Evolutionary conservation across 2,888 invertebrate species (phyloP).

Genomic region (Nymphalis polychloros): DNA sequence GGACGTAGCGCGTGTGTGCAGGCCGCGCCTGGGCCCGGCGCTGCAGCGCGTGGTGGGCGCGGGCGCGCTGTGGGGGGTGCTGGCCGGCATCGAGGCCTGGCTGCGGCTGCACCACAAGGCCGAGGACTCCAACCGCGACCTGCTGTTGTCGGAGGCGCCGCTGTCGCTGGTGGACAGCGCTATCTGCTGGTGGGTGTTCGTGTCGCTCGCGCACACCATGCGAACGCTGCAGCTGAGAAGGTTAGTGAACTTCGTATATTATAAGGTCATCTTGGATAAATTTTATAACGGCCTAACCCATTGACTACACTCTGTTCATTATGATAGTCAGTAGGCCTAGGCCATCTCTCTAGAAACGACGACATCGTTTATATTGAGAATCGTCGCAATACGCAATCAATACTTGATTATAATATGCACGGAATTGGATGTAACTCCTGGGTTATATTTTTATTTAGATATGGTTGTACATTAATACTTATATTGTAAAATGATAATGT

Average conservation of each 20-base stretch:
- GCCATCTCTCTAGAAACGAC: no score
- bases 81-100: conserved; percentile 93
- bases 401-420: no score
- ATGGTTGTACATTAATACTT: no score
- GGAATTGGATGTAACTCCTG: no score
- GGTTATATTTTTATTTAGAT: no score
- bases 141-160: conserved; percentile 90
- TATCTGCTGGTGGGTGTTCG: conserved; percentile 97
- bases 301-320: no score
- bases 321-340: no score
- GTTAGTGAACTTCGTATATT: conserved; percentile 54
- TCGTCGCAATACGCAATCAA: no score
- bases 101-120: conserved; percentile 83
- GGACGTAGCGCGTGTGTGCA: background rate
- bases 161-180: conserved; percentile 91
- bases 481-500: no score
- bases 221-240: conserved; percentile 91
- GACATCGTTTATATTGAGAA: no score
- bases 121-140: conserved; percentile 61
- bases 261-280: no score
- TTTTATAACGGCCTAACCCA: no score
- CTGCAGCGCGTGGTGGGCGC: conserved; percentile 93
- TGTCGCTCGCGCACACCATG: conserved; percentile 93
- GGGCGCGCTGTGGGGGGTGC: conserved; percentile 90
- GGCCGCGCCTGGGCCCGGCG: conserved; percentile 84